Percentiles rank a stretch among this genome's conserved stretches.
Evolutionary conservation across 2,888 invertebrate species (phyloP).

Genomic region (Hemistola chrysoprasaria): DNA sequence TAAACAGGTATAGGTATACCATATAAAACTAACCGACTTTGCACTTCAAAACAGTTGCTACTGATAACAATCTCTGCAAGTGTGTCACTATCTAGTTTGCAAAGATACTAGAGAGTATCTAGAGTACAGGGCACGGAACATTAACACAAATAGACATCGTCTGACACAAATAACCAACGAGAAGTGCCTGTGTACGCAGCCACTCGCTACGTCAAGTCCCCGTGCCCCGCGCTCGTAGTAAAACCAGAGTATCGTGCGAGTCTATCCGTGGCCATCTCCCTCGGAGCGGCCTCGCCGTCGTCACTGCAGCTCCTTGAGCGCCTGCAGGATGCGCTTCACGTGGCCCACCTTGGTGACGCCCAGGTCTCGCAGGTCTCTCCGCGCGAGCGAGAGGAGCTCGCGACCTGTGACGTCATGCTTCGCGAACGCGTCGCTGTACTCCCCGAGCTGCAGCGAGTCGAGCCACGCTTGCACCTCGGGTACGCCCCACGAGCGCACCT

Average conservation of each 20-base stretch:
- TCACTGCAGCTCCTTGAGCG: constrained; percentile 89
- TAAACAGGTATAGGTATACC: no score
- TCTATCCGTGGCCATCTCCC: constrained; percentile 63
- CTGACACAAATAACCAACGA: no score
- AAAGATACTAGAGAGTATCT: no score
- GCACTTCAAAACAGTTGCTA: no score
- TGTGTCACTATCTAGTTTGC: no score
- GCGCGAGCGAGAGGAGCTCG: constrained; percentile 92
- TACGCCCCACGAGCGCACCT: constrained; percentile 87
- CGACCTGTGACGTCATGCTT: constrained; percentile 96
- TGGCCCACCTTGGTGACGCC: constrained; percentile 98
- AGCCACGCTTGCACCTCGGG: constrained; percentile 96
- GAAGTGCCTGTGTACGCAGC: no score
- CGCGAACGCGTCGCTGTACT: constrained; percentile 95
- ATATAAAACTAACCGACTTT: no score
- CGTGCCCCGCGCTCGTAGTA: constrained; percentile 1
- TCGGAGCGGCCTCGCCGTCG: constrained; percentile 74
- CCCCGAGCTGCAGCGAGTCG: constrained; percentile 92
- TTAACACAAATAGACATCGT: no score
- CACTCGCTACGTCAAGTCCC: no score
- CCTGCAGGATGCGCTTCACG: constrained; percentile 96
- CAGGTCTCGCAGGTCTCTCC: constrained; percentile 93
- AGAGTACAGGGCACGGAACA: no score
- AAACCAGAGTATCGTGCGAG: constrained; percentile 23
- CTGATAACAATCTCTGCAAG: no score